Evolutionary conservation across 2,113 vertebrate genomes (phyloP), one percentile per base, ranked within the genome.

Genomic region (Datnioides undecimradiatus): DNA sequence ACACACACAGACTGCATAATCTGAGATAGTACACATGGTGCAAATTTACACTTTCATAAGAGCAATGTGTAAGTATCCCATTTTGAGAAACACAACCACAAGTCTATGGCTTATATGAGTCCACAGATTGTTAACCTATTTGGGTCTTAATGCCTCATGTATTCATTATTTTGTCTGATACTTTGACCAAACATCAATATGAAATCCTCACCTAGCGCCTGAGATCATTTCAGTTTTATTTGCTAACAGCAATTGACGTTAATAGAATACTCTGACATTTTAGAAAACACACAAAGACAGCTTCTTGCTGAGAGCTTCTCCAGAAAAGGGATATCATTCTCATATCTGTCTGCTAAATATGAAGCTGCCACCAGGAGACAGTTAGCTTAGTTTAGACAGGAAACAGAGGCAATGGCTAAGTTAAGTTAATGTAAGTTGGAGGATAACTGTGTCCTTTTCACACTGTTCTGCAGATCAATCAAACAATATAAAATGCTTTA

Each of bases 31-130:
- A 38, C 29, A 57, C 25, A 40, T 43, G 25, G 6, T 58, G 29
- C 33, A 74, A 27, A 74, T 33, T 62, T 29, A 70, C 52, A 73
- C 17, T 63, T 84, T 72, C 11, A 69, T 72, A 71, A 52, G 23
- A 46, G 34, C 16, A 6, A 31, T 45, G 49, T 55, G 46, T 46
- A 49, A 69, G 27, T 49, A 60, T 7, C 54, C 73, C 66, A 63
- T 65, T 76, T 71, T 75, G 25, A 73, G 41, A 78, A 73, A 67
- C 31, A n/a, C 41, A 65, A 55, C 60, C 65, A 67, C 25, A 31
- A 23, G 48, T 85, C 55, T 45, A 79, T 64, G 55, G 62, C 60
- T 87, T 62, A 67, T 23, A 65, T 1, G 0, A 58, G 25, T 48
- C 60, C 11, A 73, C 1, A 68, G 64, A 75, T 73, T 76, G 6